A percentile compares a stretch with the other conserved stretches of the same genome.
Conservation (phyloP, 1,140 invertebrate genomes). For the Mactra quadrangularis region DNA sequence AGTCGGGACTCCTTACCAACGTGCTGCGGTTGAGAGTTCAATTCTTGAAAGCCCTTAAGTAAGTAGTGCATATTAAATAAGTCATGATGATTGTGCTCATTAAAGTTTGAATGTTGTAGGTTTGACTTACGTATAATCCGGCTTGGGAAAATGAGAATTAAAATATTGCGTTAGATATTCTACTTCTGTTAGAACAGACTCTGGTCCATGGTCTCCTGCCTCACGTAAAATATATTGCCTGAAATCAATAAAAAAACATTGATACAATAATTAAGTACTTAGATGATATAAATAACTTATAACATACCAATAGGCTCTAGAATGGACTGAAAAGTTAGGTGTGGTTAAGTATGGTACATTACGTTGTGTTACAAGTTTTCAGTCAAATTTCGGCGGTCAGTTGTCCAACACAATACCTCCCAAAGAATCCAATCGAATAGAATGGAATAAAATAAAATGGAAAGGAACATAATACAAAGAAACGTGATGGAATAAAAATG, state of each 20-base stretch:
- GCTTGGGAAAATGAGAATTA: constrained; percentile 31
- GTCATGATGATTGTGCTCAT: no score
- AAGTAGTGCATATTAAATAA: no score
- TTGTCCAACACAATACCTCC: no score
- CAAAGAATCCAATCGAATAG: no score
- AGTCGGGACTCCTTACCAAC: no score
- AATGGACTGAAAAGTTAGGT: background rate
- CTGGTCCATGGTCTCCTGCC: background rate
- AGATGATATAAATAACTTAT: background rate
- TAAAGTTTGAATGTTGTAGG: no score
- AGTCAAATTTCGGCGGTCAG: background rate
- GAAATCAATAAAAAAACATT: background rate
- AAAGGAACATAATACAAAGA: no score
- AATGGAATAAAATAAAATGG: no score
- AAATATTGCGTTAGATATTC: constrained; percentile 33
- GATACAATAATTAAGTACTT: background rate
- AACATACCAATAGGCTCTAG: background rate
- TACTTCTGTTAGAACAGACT: constrained; percentile 14
- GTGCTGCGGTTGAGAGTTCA: no score
- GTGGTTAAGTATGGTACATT: background rate
- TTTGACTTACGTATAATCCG: constrained; percentile 37
- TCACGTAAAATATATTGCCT: constrained; percentile 19
- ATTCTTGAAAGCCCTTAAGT: no score
- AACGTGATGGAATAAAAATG: no score
- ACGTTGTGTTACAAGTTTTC: background rate